phyloP scores from a whole-genome alignment of 1,140 invertebrate genomes.

The Camponotus vicinus region DNA sequence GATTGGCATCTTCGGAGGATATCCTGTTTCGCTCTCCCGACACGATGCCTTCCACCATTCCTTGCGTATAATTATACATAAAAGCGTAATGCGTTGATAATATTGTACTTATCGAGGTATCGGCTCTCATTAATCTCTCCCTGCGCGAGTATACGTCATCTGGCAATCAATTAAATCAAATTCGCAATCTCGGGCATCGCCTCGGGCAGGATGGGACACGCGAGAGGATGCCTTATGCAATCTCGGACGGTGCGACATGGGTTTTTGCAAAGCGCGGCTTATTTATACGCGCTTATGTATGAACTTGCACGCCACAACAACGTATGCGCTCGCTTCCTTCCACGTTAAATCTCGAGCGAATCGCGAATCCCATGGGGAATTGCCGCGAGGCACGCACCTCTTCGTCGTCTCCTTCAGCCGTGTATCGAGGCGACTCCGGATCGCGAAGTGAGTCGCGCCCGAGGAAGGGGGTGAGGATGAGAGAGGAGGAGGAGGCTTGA shows the following conservation, averaged over 20 bases:
- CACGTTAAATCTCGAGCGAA: conserved; percentile 79
- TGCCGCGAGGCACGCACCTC: conserved; percentile 80
- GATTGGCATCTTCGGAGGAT: conserved; percentile 32
- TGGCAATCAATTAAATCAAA: neutral
- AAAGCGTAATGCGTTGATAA: neutral
- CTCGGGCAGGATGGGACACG: neutral
- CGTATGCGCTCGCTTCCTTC: conserved; percentile 61
- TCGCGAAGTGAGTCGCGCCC: conserved; percentile 23
- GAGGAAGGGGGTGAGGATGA: neutral
- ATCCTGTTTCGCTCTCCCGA: conserved; percentile 31
- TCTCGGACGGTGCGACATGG: neutral
- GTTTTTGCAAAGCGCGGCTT: conserved; percentile 12
- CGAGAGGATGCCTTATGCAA: neutral
- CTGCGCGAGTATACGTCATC: too few species aligned
- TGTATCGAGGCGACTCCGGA: conserved; percentile 37
- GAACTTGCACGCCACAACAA: conserved; percentile 46
- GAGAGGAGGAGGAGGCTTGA: neutral
- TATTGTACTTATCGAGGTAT: neutral
- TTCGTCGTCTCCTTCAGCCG: conserved; percentile 28
- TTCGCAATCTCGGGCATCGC: neutral
- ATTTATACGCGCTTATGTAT: neutral
- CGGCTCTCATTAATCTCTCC: neutral
- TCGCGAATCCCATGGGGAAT: conserved; percentile 80
- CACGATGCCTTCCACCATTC: too few species aligned
- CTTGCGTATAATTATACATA: too few species aligned